phyloP scores from a whole-genome alignment of 1,140 invertebrate species.

The Pectinophora gossypiella region DNA sequence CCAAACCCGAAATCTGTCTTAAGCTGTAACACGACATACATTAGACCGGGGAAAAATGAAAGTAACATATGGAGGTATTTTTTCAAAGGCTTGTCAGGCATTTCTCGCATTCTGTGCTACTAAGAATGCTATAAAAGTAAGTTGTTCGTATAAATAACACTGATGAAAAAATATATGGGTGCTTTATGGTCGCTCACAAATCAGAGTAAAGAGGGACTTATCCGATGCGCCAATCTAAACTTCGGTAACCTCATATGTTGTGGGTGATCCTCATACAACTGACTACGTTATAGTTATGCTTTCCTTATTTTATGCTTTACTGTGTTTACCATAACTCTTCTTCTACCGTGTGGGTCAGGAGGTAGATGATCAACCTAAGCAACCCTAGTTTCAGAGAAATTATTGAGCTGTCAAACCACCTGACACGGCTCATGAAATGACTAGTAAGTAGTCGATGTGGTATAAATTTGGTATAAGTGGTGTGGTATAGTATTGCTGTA shows the following conservation, averaged over 20 bases:
- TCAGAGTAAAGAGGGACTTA: constrained; percentile 26
- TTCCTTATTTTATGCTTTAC: too few relatives aligned
- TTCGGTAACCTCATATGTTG: neutral
- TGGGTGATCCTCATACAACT: too few relatives aligned
- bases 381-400: too few relatives aligned
- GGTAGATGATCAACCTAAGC: too few relatives aligned
- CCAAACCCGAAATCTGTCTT: neutral
- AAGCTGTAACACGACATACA: neutral
- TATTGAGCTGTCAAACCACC: too few relatives aligned
- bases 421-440: too few relatives aligned
- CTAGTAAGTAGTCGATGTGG: too few relatives aligned
- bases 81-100: constrained; percentile 30
- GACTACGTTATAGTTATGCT: too few relatives aligned
- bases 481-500: too few relatives aligned
- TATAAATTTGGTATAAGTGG: too few relatives aligned
- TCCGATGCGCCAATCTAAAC: neutral
- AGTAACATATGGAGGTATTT: constrained; percentile 30
- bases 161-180: constrained; percentile 36
- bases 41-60: constrained; percentile 8
- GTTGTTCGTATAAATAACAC: constrained; percentile 33
- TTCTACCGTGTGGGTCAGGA: too few relatives aligned
- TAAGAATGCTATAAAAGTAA: constrained; percentile 33
- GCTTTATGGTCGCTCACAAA: constrained; percentile 28
- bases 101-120: constrained; percentile 24
- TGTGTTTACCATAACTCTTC: too few relatives aligned